Percentiles rank a stretch among this genome's conserved stretches.
These are phyloP conservation scores for Drosophila anomalipes DNA, from an alignment of 2,888 invertebrate genomes.

Conservation along the genomic window DNA sequence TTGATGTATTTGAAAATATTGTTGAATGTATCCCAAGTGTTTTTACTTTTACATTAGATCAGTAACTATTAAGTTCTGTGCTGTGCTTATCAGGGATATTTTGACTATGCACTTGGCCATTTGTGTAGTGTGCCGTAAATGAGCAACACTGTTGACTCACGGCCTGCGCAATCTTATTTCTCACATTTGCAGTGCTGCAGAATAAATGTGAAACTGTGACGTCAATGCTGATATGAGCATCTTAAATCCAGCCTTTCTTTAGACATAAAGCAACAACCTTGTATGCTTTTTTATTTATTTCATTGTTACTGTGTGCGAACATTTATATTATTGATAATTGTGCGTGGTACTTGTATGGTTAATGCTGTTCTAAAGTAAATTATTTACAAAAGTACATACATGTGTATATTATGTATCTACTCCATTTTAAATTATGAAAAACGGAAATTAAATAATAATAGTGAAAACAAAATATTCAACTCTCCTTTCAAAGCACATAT, in stretches of 20 bases:
- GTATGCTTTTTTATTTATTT: slow-evolving; percentile 6
- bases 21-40: not conserved
- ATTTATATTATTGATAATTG: slow-evolving; percentile 3
- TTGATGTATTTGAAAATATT: not conserved
- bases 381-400: not conserved
- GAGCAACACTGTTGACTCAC: not conserved
- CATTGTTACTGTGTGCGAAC: slow-evolving; percentile 12
- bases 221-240: slow-evolving; percentile 25
- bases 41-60: not conserved
- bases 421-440: not conserved
- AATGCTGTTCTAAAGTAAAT: not conserved
- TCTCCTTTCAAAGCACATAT: not conserved
- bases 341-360: slow-evolving; percentile 9
- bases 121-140: not conserved
- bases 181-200: slow-evolving; percentile 14
- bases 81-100: not conserved
- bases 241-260: not conserved
- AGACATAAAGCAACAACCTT: slow-evolving; percentile 12
- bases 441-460: not conserved
- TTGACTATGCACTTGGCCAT: not conserved
- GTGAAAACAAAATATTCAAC: not conserved
- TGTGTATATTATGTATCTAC: not conserved
- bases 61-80: not conserved
- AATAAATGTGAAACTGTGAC: slow-evolving; percentile 26
- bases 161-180: not conserved